Base-by-base conservation (phyloP, 2,888 invertebrate species). In the Protonemura montana region DNA sequence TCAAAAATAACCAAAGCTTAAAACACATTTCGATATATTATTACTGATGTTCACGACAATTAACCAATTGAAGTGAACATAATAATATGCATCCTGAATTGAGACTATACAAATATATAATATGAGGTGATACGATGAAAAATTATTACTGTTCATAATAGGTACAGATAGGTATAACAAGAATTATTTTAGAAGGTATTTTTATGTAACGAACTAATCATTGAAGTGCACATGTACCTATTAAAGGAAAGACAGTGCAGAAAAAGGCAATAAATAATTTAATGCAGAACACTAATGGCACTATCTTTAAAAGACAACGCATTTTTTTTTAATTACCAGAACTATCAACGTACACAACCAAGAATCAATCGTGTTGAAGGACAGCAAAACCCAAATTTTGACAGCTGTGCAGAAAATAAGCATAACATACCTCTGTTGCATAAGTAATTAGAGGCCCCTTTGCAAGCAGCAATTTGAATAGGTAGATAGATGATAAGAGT, bases 1-100 rank as follows among this genome's bases (percentile, higher is more conserved):
- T 59, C 59, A 59, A 1, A 59, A 59, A 59, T 21, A 59, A 59
- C 7, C 59, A 59, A 59, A 59, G 59, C 59, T 59, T 59, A 21
- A 59, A 21, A 59, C 59, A 59, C 59, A 59, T 21, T 59, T 59
- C 21, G 59, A 59, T 59, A 59, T 59, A 59, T 2, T 59, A 59
- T 59, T 7, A 21, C 1, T 21, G 59, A 59, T 59, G 59, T 59
- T 59, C 59, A 2, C 1, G 59, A 59, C 59, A 59, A 59, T 59
- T 10, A 59, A 59, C 59, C 21, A 59, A 16, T 59, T 59, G 35
- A 59, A 59, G 21, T n/a, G n/a, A 59, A 16, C 2, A 59, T 59
- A 59, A 59, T 59, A 59, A 59, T 59, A 59, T 59, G 59, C 59
- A 59, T 59, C 59, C 59, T 59, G 59, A 59, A 59, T 59, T 59